Evolutionary conservation across 2,888 invertebrate genomes (phyloP).

Genomic region (Crocallis elinguaria): DNA sequence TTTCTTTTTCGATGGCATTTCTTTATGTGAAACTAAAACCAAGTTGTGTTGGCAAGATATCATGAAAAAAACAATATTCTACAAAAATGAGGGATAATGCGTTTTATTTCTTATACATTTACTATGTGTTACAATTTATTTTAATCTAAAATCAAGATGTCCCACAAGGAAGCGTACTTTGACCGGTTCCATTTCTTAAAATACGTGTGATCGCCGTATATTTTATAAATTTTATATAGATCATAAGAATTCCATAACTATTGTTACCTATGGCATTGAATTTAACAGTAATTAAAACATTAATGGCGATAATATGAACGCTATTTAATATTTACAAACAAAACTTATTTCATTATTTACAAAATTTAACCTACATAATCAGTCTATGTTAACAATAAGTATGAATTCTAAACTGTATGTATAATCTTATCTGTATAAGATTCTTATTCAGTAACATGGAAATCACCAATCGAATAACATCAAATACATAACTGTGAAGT

Average conservation of each 20-base stretch:
- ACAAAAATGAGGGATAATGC: too few species aligned
- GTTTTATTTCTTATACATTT: too few species aligned
- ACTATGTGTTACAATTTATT: too few species aligned
- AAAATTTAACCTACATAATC: slow-evolving; percentile 67
- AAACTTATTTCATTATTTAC: slow-evolving; percentile 54
- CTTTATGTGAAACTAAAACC: too few species aligned
- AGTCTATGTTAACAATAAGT: slow-evolving; percentile 72
- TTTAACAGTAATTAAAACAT: slow-evolving; percentile 24
- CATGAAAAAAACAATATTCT: too few species aligned
- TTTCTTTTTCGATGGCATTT: too few species aligned
- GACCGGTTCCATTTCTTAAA: too few species aligned
- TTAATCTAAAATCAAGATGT: too few species aligned
- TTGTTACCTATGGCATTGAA: background rate
- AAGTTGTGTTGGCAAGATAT: too few species aligned
- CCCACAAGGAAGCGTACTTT: too few species aligned
- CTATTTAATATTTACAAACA: slow-evolving; percentile 53
- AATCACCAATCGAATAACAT: background rate
- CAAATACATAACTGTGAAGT: slow-evolving; percentile 27
- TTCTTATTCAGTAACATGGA: background rate
- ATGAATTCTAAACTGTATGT: slow-evolving; percentile 31
- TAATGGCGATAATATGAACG: slow-evolving; percentile 40
- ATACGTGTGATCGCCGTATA: too few species aligned
- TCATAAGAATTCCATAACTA: background rate
- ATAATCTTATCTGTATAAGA: slow-evolving; percentile 10
- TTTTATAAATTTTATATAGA: too few species aligned